These are phyloP conservation scores for Pogonognathellus flavescens DNA, from an alignment of 1,140 invertebrate genomes.

Conservation along the genomic window DNA sequence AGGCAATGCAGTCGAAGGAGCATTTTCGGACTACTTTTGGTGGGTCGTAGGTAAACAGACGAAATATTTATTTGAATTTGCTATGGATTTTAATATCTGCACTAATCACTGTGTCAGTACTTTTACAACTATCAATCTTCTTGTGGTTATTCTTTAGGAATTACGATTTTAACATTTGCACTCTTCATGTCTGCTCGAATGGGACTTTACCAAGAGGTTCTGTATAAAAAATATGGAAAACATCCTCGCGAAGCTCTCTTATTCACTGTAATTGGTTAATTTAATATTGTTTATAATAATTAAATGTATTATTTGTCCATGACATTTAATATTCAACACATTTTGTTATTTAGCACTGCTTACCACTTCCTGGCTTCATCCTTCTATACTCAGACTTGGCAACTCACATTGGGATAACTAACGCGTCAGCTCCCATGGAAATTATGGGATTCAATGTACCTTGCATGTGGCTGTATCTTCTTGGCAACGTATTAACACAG, in stretches of 20 bases:
- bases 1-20: constrained; percentile 24
- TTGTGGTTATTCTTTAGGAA: constrained; percentile 73
- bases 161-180: constrained; percentile 87
- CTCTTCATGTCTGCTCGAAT: constrained; percentile 94
- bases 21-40: constrained; percentile 80
- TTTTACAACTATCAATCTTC: too few species aligned
- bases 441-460: constrained; percentile 76
- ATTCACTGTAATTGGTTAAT: constrained; percentile 79
- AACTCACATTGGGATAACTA: constrained; percentile 74
- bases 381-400: constrained; percentile 82
- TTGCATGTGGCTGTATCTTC: constrained; percentile 82
- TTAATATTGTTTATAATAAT: constrained; percentile 27
- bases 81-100: not conserved
- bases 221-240: constrained; percentile 91
- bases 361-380: constrained; percentile 89
- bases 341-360: constrained; percentile 78
- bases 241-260: constrained; percentile 94
- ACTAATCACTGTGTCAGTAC: not conserved
- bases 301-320: not conserved
- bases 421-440: constrained; percentile 68
- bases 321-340: not conserved
- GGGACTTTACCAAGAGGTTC: constrained; percentile 95
- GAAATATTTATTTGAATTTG: not conserved
- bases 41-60: constrained; percentile 77
- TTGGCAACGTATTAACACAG: constrained; percentile 91